Percentiles rank a stretch among this genome's conserved stretches.
phyloP scores from a whole-genome alignment of 2,797 vertebrate species.

The Coracias cyanogaster region DNA sequence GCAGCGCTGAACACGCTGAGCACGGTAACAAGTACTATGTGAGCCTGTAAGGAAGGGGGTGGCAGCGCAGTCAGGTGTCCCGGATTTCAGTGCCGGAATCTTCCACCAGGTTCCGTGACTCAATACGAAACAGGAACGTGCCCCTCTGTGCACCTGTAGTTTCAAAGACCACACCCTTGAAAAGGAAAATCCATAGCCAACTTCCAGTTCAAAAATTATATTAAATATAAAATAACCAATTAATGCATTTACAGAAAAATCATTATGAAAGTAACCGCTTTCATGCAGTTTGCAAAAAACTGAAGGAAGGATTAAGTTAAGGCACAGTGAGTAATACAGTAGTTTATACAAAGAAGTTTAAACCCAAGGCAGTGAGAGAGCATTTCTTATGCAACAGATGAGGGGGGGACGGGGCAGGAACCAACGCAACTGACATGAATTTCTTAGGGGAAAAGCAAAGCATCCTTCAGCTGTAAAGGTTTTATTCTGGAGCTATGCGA shows the following conservation, averaged over 20 bases:
- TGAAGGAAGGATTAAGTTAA: conserved; percentile 77
- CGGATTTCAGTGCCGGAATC: background rate
- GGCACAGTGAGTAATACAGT: conserved; percentile 76
- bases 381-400: background rate
- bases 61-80: background rate
- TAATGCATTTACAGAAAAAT: conserved; percentile 76
- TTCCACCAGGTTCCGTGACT: background rate
- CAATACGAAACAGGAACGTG: no score
- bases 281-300: conserved; percentile 69
- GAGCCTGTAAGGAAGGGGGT: background rate
- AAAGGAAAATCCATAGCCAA: conserved; percentile 45
- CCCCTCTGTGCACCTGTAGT: fast-evolving
- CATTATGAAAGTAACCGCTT: conserved; percentile 56
- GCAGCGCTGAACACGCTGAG: background rate
- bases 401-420: background rate
- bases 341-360: conserved; percentile 56
- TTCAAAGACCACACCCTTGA: background rate
- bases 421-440: background rate
- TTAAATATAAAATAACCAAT: conserved; percentile 74
- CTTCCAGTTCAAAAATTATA: conserved; percentile 70
- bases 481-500: background rate
- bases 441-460: conserved; percentile 7
- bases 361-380: conserved; percentile 55
- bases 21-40: fast-evolving
- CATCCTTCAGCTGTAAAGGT: background rate